Evolutionary conservation across 2,797 vertebrate species (phyloP).

Genomic region (Mastacembelus armatus): DNA sequence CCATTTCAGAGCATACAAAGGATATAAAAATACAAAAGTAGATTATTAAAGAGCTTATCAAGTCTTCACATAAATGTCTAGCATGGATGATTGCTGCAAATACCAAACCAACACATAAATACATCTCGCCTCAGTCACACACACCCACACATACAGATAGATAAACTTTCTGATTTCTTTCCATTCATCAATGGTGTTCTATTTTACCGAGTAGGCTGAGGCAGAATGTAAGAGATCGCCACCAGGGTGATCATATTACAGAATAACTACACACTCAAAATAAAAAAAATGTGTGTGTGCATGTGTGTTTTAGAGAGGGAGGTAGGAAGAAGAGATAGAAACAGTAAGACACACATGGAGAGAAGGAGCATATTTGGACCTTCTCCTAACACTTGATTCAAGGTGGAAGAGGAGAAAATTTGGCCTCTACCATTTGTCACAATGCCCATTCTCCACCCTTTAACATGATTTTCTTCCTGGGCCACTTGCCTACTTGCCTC

Average conservation of each 20-base stretch:
- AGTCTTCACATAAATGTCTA: conserved; percentile 5
- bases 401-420: conserved; percentile 24
- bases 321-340: conserved; percentile 13
- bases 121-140: conserved; percentile 35
- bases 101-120: conserved; percentile 33
- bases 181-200: conserved; percentile 35
- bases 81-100: conserved; percentile 20
- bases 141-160: conserved; percentile 1
- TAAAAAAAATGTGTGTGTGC: conserved; percentile 19
- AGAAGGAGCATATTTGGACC: conserved; percentile 3
- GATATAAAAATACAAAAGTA: conserved; percentile 7
- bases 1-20: neutral
- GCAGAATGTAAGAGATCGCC: conserved; percentile 25
- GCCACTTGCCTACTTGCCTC: conserved; percentile 12
- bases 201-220: conserved; percentile 49
- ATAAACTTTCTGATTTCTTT: conserved; percentile 2
- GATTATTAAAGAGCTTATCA: conserved; percentile 25
- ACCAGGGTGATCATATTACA: conserved; percentile 18
- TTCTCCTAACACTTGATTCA: conserved; percentile 47
- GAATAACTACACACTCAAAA: conserved; percentile 28
- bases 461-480: conserved; percentile 40
- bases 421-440: conserved; percentile 53
- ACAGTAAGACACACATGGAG: neutral
- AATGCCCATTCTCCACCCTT: conserved; percentile 35
- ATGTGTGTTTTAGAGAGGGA: neutral